Evolutionary conservation across 2,888 invertebrate species (phyloP).

Genomic region (Fragum sueziense): DNA sequence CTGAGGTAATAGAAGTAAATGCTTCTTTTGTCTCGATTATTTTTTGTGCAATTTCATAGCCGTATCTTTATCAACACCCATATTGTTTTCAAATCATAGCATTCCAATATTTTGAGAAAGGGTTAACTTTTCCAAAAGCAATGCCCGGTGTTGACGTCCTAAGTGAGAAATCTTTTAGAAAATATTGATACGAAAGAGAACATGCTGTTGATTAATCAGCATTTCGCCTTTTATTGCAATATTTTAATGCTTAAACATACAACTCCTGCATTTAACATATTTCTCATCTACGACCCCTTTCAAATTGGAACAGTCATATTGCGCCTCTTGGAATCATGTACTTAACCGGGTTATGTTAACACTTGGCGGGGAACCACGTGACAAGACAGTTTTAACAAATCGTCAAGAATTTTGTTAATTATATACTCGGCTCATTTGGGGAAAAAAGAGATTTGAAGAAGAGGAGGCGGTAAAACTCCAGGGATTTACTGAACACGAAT

Average conservation of each 20-base stretch:
- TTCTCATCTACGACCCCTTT: not conserved
- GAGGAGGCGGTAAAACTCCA: too few relatives aligned
- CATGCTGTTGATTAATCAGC: not conserved
- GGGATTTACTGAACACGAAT: too few relatives aligned
- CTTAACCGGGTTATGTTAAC: too few relatives aligned
- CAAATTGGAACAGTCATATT: not conserved
- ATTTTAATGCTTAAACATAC: not conserved
- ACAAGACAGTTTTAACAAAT: too few relatives aligned
- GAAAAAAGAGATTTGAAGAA: too few relatives aligned
- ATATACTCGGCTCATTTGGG: too few relatives aligned
- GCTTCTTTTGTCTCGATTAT: not conserved
- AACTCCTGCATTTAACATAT: not conserved
- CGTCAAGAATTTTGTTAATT: too few relatives aligned
- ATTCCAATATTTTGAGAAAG: too few relatives aligned
- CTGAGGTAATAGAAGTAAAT: not conserved
- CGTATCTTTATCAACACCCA: not conserved
- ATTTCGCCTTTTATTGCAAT: not conserved
- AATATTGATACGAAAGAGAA: not conserved
- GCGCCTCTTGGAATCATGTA: too few relatives aligned
- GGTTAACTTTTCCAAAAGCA: too few relatives aligned
- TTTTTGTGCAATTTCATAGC: not conserved
- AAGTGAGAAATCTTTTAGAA: not conserved
- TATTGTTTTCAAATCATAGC: not conserved
- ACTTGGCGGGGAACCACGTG: too few relatives aligned
- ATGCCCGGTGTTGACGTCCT: too few relatives aligned